Evolutionary conservation across 1,140 invertebrate species (phyloP).

Genomic region (Chrysoperla carnea): DNA sequence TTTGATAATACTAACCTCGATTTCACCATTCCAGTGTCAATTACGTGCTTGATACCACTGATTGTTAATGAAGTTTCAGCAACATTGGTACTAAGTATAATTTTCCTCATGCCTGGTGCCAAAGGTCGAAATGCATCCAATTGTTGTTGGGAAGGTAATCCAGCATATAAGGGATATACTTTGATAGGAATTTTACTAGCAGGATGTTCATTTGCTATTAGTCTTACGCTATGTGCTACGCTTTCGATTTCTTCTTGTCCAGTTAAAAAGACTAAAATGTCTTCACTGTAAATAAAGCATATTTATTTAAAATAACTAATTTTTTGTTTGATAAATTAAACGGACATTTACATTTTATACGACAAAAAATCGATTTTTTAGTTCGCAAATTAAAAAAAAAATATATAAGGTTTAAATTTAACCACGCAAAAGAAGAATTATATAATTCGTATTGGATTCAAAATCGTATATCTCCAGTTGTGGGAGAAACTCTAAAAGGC

Average conservation of each 20-base stretch:
- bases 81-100: constrained; percentile 93
- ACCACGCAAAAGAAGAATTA: too few species aligned
- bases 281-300: constrained; percentile 39
- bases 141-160: constrained; percentile 58
- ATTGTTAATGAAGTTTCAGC: constrained; percentile 97
- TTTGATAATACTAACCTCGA: constrained; percentile 39
- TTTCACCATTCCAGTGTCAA: constrained; percentile 93
- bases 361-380: constrained; percentile 2
- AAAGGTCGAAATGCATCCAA: constrained; percentile 56
- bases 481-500: too few species aligned
- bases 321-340: not conserved
- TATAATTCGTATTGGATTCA: too few species aligned
- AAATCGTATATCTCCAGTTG: too few species aligned
- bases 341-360: not conserved
- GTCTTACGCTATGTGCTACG: constrained; percentile 53
- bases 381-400: not conserved
- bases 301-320: constrained; percentile 3
- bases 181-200: constrained; percentile 35
- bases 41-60: constrained; percentile 79
- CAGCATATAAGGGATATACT: constrained; percentile 70
- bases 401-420: not conserved
- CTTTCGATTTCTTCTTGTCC: constrained; percentile 98
- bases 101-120: constrained; percentile 54
- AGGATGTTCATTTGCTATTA: constrained; percentile 47
- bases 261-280: constrained; percentile 94